Percentiles rank a stretch among this genome's conserved stretches.
Conservation (phyloP, 2,888 invertebrate species). For the Polylopha cassiicola region DNA sequence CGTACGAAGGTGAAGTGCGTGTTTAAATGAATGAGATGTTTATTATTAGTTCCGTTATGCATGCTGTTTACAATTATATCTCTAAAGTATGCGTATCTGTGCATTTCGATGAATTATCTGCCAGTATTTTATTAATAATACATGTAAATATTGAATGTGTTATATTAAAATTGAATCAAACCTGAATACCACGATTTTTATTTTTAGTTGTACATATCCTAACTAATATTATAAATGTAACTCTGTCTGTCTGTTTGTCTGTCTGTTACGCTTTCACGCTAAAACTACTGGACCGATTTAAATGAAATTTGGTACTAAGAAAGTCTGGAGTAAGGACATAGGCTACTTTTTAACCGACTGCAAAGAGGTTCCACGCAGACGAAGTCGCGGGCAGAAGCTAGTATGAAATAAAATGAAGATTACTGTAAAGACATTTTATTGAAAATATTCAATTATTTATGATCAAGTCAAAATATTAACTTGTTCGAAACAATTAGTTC, state of each 20-base stretch:
- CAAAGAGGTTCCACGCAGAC: too few species aligned
- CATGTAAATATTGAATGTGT: constrained; percentile 72
- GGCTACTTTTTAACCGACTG: too few species aligned
- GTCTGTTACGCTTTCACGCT: too few species aligned
- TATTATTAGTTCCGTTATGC: constrained; percentile 14
- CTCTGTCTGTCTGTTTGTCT: too few species aligned
- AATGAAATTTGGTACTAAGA: too few species aligned
- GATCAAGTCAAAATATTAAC: constrained; percentile 53
- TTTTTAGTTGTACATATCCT: constrained; percentile 28
- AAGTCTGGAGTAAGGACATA: too few species aligned
- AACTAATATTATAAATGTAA: constrained; percentile 21
- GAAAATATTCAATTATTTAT: constrained; percentile 59
- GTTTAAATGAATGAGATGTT: background rate
- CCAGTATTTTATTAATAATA: constrained; percentile 66
- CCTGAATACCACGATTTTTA: constrained; percentile 41
- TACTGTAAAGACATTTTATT: constrained; percentile 58
- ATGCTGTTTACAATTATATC: constrained; percentile 13
- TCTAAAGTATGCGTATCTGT: constrained; percentile 15
- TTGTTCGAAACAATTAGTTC: constrained; percentile 57
- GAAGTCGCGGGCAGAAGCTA: too few species aligned
- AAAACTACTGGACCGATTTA: too few species aligned
- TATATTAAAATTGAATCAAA: constrained; percentile 67
- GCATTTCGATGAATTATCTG: constrained; percentile 40
- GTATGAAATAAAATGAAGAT: constrained; percentile 32
- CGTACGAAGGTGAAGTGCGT: too few species aligned